phyloP scores from a whole-genome alignment of 2,888 invertebrate genomes.

The Onthophagus sagittarius region DNA sequence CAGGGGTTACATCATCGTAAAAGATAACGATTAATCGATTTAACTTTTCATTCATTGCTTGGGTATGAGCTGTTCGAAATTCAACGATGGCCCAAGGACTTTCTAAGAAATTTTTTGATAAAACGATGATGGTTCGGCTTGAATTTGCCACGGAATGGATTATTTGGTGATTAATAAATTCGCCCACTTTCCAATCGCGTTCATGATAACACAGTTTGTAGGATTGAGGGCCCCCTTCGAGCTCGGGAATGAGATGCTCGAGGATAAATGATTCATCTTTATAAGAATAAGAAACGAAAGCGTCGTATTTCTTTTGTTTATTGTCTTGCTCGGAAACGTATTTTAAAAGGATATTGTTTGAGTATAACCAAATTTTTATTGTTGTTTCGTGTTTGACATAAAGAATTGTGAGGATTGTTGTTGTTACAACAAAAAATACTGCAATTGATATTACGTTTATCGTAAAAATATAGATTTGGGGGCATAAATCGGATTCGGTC shows the following conservation, averaged over 20 bases:
- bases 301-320: slow-evolving; percentile 66
- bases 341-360: slow-evolving; percentile 59
- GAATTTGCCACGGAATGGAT: slow-evolving; percentile 67
- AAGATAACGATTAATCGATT: slow-evolving; percentile 71
- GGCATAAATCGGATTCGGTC: neutral
- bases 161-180: slow-evolving; percentile 69
- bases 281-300: slow-evolving; percentile 77
- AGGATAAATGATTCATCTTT: slow-evolving; percentile 69
- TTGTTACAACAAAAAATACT: neutral
- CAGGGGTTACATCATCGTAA: slow-evolving; percentile 63
- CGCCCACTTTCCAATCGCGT: slow-evolving; percentile 71
- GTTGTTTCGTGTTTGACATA: slow-evolving; percentile 56
- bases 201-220: slow-evolving; percentile 71
- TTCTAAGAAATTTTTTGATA: slow-evolving; percentile 68
- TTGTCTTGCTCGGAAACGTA: slow-evolving; percentile 66
- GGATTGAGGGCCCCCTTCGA: slow-evolving; percentile 61
- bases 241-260: slow-evolving; percentile 53
- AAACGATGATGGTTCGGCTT: slow-evolving; percentile 63
- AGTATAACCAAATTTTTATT: slow-evolving; percentile 66
- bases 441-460: neutral
- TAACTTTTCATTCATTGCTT: slow-evolving; percentile 61
- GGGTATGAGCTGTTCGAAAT: slow-evolving; percentile 69
- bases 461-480: neutral
- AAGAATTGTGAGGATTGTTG: slow-evolving; percentile 35
- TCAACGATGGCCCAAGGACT: slow-evolving; percentile 77